These are phyloP conservation scores for Melanotus villosus DNA, from an alignment of 2,888 invertebrate species.

Conservation along the genomic window DNA sequence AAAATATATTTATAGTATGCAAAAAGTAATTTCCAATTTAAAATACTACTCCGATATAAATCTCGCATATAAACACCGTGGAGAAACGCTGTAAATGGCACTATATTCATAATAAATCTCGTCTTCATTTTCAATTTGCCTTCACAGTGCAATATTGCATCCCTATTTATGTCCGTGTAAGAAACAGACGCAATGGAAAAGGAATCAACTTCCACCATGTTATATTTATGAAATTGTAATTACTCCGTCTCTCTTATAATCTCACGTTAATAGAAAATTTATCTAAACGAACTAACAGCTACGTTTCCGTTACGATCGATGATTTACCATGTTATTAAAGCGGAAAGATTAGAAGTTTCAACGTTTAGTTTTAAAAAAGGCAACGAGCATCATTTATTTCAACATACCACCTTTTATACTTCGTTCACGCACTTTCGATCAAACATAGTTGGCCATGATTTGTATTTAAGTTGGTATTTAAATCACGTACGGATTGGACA, in stretches of 20 bases:
- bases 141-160: conserved; percentile 16
- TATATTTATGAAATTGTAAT: not conserved
- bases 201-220: too few relatives aligned
- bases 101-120: conserved; percentile 49
- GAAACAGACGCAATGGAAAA: not conserved
- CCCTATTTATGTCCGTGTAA: not conserved
- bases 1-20: conserved; percentile 54
- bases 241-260: not conserved
- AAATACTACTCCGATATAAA: conserved; percentile 57
- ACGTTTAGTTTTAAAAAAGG: too few relatives aligned
- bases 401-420: too few relatives aligned
- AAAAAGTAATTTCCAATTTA: conserved; percentile 59
- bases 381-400: too few relatives aligned
- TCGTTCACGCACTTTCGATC: too few relatives aligned
- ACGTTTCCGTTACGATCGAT: not conserved
- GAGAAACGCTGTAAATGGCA: conserved; percentile 53
- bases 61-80: conserved; percentile 53
- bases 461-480: too few relatives aligned
- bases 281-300: not conserved
- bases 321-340: too few relatives aligned
- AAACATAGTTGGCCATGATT: too few relatives aligned
- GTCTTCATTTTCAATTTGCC: conserved; percentile 38
- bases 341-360: too few relatives aligned
- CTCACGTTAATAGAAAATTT: not conserved
- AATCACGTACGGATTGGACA: too few relatives aligned